Base-by-base conservation (phyloP, 2,113 vertebrate genomes). In the Marmota flaviventris region DNA sequence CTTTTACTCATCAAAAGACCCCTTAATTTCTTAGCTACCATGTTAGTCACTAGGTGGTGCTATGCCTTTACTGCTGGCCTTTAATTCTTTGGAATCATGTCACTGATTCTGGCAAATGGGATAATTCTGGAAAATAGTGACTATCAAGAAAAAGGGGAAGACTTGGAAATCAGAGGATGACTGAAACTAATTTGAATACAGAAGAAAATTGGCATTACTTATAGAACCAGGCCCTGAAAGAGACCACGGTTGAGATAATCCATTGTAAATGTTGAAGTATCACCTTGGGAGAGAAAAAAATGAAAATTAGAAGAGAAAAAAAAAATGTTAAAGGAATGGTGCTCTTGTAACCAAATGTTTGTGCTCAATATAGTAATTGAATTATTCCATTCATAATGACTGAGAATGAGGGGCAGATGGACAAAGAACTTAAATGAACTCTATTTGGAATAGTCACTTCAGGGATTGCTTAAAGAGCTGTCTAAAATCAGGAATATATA, bases 91-190 rank as follows among this genome's bases (percentile, higher is more conserved):
- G 20, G 29, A 88, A 94, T 63, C 14, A 48, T n/a, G 53, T 87
- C 22, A 53, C 22, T 82, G 39, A 86, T 91, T 94, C 78, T 87
- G 96, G 58, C 12, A 90, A 96, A 94, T 78, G 73, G 72, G n/a
- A 51, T 96, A n/a, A 85, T 91, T 95, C 56, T 69, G 42, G 14
- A 82, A 39, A 72, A 32, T 65, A 75, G 0, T 56, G 18, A 84
- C 32, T 45, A 4, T 51, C 29, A 82, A 27, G n/a, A 86, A 32
- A 89, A 32, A 5, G 1, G 11, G 34, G 58, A 77, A 83, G 32
- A 8, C 18, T 48, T 75, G 13, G 29, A 77, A 94, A 61, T 0
- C 17, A 89, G 24, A 5, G 11, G 42, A 1, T 10, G 56, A 17
- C 8, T 58, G 39, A 88, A 88, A 84, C 86, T 70, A 65, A 85